Evolutionary conservation across 2,888 invertebrate species (phyloP), one percentile per base, ranked within the genome.

Genomic region (Cheiracanthium punctorium): DNA sequence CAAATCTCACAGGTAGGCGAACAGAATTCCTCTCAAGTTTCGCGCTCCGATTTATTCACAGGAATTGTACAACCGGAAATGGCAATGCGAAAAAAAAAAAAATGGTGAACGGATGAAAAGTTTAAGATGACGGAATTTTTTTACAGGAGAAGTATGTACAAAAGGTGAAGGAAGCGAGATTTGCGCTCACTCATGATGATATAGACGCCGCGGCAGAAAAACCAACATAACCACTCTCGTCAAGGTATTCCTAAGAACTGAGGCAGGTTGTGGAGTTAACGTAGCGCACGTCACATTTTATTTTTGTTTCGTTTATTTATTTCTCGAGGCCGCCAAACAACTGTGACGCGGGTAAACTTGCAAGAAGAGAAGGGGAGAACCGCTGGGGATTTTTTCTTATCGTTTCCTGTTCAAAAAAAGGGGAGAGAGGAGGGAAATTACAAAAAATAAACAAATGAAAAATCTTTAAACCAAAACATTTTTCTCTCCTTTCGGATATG

Each of bases 201-300:
- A 17, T 71, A 5, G 24, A 41, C 33, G 32, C 37, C 4, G 28
- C 29, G 64, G n/a, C n/a, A 72, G 64, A 41, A 48, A 14, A 48
- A 41, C 43, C 65, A n/a, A 10, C 64, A 17, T 70, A 48, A 67
- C 73, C 41, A 70, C 82, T 41, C 65, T 70, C 82, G 76, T 43
- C 82, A 76, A 76, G 70, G 82, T 82, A 64, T 70, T 71, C 72
- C 14, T 72, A 43, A 65, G 80, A 72, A 67, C 80, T 80, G 73
- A 65, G 30, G 28, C 32, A 24, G 29, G 69, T 70, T 37, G 70
- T 70, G 72, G 48, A 71, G 82, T 65, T 69, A 58, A 75, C 75
- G 82, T 41, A 17, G 70, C 37, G 67, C 28, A 72, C 72, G 72
- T 72, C 72, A 48, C 29, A 20, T 17, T 32, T 32, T n/a, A 20